These are phyloP conservation scores for Clistopyga incitator DNA, from an alignment of 2,888 invertebrate genomes.

Conservation along the genomic window DNA sequence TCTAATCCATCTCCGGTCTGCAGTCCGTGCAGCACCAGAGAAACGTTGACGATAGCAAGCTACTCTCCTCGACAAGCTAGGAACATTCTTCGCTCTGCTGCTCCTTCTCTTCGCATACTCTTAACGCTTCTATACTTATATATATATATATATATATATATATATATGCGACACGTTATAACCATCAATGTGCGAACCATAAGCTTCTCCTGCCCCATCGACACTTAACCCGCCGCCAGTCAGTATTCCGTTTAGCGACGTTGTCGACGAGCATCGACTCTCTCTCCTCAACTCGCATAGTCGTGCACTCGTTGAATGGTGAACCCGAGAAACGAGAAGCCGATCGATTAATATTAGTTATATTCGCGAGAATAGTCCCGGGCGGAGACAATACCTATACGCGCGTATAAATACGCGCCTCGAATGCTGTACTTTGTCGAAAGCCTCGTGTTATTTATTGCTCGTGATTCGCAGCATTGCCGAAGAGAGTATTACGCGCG, in stretches of 20 bases:
- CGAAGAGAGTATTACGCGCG: not conserved
- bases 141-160: not conserved
- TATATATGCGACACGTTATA: not conserved
- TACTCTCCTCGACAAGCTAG: not conserved
- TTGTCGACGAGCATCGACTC: constrained; percentile 8
- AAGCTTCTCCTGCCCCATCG: constrained; percentile 48
- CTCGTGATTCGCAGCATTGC: constrained; percentile 10
- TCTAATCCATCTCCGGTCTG: constrained; percentile 60
- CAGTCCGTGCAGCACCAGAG: not conserved
- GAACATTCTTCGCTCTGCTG: not conserved
- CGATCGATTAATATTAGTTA: constrained; percentile 20
- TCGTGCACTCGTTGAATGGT: not conserved
- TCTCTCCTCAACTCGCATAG: not conserved
- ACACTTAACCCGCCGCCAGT: constrained; percentile 58
- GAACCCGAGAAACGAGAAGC: not conserved
- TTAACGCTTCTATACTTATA: not conserved
- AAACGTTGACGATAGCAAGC: constrained; percentile 2
- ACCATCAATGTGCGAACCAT: constrained; percentile 26
- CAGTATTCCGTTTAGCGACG: constrained; percentile 47
- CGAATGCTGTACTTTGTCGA: not conserved
- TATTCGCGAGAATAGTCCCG: constrained; percentile 9
- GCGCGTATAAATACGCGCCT: not conserved
- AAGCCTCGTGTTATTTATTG: constrained; percentile 9
- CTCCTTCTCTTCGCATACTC: constrained; percentile 3
- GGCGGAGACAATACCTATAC: not conserved